Evolutionary conservation across 2,888 invertebrate genomes (phyloP), one percentile per base, ranked within the genome.

Genomic region (Portevinia maculata): DNA sequence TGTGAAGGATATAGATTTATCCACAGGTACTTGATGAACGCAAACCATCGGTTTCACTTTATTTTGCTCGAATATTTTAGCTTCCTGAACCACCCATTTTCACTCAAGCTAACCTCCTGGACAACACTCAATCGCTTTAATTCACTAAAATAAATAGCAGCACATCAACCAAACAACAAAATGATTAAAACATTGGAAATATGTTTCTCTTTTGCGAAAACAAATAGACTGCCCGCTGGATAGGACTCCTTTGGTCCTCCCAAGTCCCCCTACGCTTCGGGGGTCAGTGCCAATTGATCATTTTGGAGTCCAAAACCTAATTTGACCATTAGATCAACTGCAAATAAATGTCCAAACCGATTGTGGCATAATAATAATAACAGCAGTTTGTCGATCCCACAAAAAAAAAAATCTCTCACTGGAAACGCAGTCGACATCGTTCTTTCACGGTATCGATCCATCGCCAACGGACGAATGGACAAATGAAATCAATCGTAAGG

Each of bases 321-420:
- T 76, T 83, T 83, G 83, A 76, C 70, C 65, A 65, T 60, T 57
- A 53, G 60, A 76, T 55, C 37, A 46, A 32, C 46, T 59, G 24
- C 34, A 39, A 76, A 81, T 69, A 70, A 81, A 70, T 71, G 81
- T 81, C 75, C 60, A 48, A 71, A 65, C 57, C 65, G 83, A 83
- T 83, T 83, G 83, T 83, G 83, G 83, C 70, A 76, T 76, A 83
- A 83, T 71, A 83, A 48, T 70, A 65, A 60, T 65, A 83, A 76
- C 76, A 76, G 76, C 81, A 64, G 59, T 76, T 69, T 62, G 55
- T 64, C 62, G 62, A 67, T 79, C 41, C 50, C 41, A 1, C 39
- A 48, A 39, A 50, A 48, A 34, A 13, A 11, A 9, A 60, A 60
- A 30, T 70, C 70, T 57, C 55, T 67, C 44, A 32, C 46, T 62